phyloP scores from a whole-genome alignment of 1,140 invertebrate species.

The Augochlora pura region DNA sequence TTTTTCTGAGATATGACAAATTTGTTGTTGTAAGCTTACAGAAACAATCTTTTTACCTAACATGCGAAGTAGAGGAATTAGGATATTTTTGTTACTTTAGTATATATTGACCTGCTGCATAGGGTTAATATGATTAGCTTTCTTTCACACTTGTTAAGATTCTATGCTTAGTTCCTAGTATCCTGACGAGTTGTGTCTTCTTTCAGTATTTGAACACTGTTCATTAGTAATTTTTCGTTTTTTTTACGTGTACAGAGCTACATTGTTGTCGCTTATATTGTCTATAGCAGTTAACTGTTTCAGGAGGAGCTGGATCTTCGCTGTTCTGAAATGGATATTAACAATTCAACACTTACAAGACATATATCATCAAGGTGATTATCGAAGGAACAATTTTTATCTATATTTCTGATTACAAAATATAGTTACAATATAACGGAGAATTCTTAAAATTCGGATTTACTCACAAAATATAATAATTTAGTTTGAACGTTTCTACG shows the following conservation, averaged over 20 bases:
- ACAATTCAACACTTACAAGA: slow-evolving; percentile 69
- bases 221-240: background rate
- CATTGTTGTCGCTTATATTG: slow-evolving; percentile 59
- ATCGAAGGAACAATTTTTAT: slow-evolving; percentile 34
- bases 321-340: slow-evolving; percentile 72
- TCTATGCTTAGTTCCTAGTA: slow-evolving; percentile 53
- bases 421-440: background rate
- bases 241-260: slow-evolving; percentile 1
- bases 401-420: background rate
- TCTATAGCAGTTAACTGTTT: slow-evolving; percentile 77
- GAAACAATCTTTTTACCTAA: too few species aligned
- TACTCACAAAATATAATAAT: background rate
- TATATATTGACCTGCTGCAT: background rate
- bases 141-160: slow-evolving; percentile 50
- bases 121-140: background rate
- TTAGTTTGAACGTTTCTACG: too few species aligned
- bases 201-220: background rate
- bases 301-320: slow-evolving; percentile 77
- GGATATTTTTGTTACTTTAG: background rate
- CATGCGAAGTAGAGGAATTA: background rate
- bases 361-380: slow-evolving; percentile 75
- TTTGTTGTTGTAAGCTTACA: too few species aligned
- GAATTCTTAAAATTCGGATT: background rate
- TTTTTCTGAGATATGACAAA: too few species aligned
- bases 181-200: slow-evolving; percentile 52